Evolutionary conservation across 2,888 invertebrate species (phyloP), one percentile per base, ranked within the genome.

Genomic region (Drosophila lacicola): DNA sequence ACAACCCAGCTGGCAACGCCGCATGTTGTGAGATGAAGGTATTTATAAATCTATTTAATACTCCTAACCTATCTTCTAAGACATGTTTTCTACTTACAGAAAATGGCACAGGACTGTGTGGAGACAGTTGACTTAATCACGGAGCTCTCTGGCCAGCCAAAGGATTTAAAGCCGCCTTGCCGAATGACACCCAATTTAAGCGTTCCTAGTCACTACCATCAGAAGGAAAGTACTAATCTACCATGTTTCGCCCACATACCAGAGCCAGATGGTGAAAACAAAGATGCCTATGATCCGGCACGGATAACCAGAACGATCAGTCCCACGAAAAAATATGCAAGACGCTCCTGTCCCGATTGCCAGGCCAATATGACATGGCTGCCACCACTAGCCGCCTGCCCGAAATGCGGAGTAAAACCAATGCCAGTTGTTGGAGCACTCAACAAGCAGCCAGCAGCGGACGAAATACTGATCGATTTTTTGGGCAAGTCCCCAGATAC

Each of bases 361-460:
- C 80, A 88, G 17, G 81, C 77, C 53, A 89, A 90, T 37, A 79
- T 92, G 46, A 80, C 88, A 1, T 91, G 88, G 88, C 36, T 94
- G 54, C 91, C 92, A 13, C 92, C 93, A 74, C 91, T 93, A 81
- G 93, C 93, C 2, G 83, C 92, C 0, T 90, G 91, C 49, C 91
- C 90, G 0, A 90, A 89, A 56, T 92, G 91, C 64, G 87, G 90
- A 3, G 76, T 88, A 47, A 91, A 91, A 39, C 90, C 90, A 3
- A 72, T 88, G 45, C 89, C 90, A 0, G 57, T 80, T 19, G 58
- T 78, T 10, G 66, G 72, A 4, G 72, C 89, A 21, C 81, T 66
- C 4, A 82, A 88, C 34, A 54, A 87, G 17, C 76, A 84, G 33
- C 29, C 83, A 3, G 88, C 88, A 2, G 90, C 89, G 1, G 87